Evolutionary conservation across 2,888 invertebrate species (phyloP).

Genomic region (Neoscelio sp.): DNA sequence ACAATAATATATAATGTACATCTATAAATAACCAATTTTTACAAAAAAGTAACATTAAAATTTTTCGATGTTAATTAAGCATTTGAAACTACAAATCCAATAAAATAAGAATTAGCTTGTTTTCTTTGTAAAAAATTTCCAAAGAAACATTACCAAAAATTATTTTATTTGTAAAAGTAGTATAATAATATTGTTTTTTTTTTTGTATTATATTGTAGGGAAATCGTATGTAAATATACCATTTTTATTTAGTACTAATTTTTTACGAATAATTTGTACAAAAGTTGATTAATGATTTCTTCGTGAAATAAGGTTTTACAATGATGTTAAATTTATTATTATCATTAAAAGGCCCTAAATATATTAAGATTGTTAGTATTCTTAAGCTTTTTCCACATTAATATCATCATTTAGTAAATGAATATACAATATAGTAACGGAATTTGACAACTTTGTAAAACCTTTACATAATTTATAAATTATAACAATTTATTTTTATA

Average conservation of each 20-base stretch:
- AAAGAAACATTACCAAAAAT: too few species aligned
- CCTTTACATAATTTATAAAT: conserved; percentile 2
- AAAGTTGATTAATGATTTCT: conserved; percentile 8
- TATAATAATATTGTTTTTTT: conserved; percentile 38
- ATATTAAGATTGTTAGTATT: too few species aligned
- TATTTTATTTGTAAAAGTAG: conserved; percentile 23
- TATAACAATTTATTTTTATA: conserved; percentile 46
- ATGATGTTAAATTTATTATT: conserved; percentile 8
- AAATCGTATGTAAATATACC: conserved; percentile 45
- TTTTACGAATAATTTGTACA: conserved; percentile 32
- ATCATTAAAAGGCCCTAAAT: conserved; percentile 22
- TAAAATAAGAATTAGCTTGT: conserved; percentile 5
- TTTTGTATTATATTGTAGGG: conserved; percentile 24
- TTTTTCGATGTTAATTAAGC: too few species aligned
- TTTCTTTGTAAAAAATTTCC: too few species aligned
- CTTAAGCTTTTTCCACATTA: too few species aligned
- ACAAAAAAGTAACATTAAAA: too few species aligned
- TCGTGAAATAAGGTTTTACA: conserved; percentile 4
- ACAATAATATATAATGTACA: too few species aligned
- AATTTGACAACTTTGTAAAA: conserved; percentile 31
- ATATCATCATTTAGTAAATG: too few species aligned
- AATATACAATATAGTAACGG: too few species aligned
- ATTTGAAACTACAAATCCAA: background rate
- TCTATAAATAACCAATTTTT: too few species aligned
- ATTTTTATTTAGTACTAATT: conserved; percentile 23